A percentile compares a stretch with the other conserved stretches of the same genome.
Evolutionary conservation across 2,888 invertebrate species (phyloP).

Genomic region (Leptinotarsa tumamoca): DNA sequence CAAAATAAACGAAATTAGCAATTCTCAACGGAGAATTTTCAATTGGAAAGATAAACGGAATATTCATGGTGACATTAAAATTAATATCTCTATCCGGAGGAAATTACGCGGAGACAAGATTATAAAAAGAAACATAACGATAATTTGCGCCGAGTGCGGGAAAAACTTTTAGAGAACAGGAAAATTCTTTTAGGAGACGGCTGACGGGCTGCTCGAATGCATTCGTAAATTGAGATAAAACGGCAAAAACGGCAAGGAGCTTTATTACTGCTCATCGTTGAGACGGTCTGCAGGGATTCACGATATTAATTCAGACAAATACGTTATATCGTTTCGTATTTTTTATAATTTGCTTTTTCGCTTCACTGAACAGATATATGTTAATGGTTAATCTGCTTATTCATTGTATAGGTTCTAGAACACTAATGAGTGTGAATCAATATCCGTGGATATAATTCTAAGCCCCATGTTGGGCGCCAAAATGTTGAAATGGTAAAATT

Average conservation of each 20-base stretch:
- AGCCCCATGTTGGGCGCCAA: too few relatives aligned
- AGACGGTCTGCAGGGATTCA: constrained; percentile 55
- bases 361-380: neutral
- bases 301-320: constrained; percentile 57
- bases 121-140: constrained; percentile 52
- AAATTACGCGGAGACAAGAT: constrained; percentile 49
- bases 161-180: constrained; percentile 48
- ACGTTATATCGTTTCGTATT: constrained; percentile 59
- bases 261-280: constrained; percentile 53
- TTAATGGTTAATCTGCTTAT: too few relatives aligned
- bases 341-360: constrained; percentile 39
- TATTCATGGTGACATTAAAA: constrained; percentile 45
- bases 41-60: constrained; percentile 36
- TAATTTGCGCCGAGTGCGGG: constrained; percentile 50
- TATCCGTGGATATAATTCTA: too few relatives aligned
- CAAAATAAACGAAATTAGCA: constrained; percentile 27
- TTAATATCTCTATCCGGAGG: constrained; percentile 43
- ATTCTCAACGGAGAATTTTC: constrained; percentile 27
- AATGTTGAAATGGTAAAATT: too few relatives aligned
- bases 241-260: constrained; percentile 6
- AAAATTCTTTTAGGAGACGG: constrained; percentile 39
- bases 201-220: neutral
- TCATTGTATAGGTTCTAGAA: too few relatives aligned
- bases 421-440: too few relatives aligned
- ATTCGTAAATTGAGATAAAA: constrained; percentile 42